Base-by-base conservation (phyloP, 2,113 vertebrate species). In the Nicator chloris region DNA sequence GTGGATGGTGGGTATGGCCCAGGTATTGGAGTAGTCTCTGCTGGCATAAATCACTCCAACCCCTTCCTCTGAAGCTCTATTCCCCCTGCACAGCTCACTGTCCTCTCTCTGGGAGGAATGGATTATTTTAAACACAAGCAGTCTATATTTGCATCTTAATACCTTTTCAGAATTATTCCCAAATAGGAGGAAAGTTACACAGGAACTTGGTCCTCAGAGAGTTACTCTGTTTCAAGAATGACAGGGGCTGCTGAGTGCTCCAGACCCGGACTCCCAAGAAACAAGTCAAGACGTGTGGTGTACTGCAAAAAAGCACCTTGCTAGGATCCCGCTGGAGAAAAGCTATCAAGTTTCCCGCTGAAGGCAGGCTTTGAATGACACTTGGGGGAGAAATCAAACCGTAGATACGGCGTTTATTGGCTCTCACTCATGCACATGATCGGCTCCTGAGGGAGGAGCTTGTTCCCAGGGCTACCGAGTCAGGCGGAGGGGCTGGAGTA, bases 391-490 rank as follows among this genome's bases (percentile, higher is more conserved):
- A 65, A 90, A 69, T 17, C 35, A 42, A 78, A 8, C 22, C 1
- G 10, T 23, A 27, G 18, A 10, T 6, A 18, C 0, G 0, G 75
- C 5, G 9, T 72, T 76, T 60, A 65, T 61, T 72, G 75, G 75
- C 37, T 69, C 31, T 22, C 47, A 18, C 8, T 59, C 56, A 8
- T 0, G 21, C 81, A 60, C 61, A 76, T 9, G 39, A 72, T 9
- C 28, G 3, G 39, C 33, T 61, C 23, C 54, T 49, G 45, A 66
- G 85, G 93, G 92, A 86, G 95, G 93, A 51, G 90, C 13, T 61
- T 83, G 95, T 94, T 88, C 68, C 95, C 82, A 20, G 35, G 82
- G 90, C 59, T 82, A 73, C 96, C 3, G n/a, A 88, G 60, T 30
- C 12, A 1, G 39, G 22, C 7, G 2, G 10, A 49, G 50, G 44